phyloP scores from a whole-genome alignment of 2,888 invertebrate species.

The Oligia strigilis region DNA sequence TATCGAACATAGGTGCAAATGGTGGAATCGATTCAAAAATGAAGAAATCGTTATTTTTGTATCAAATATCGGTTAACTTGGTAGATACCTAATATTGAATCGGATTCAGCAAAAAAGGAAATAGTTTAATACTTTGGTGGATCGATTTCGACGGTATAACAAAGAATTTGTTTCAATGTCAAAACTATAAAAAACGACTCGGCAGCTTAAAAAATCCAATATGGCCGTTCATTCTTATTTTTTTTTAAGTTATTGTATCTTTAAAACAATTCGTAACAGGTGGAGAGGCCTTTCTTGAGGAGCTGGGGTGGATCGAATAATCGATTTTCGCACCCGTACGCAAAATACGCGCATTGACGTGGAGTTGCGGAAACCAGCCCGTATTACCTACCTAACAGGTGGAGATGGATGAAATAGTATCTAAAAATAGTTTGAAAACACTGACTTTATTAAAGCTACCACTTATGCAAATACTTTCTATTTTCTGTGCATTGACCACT shows the following conservation, averaged over 20 bases:
- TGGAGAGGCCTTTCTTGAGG: not conserved
- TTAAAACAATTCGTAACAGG: not conserved
- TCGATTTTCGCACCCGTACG: no score
- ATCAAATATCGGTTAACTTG: not conserved
- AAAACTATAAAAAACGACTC: conserved; percentile 32
- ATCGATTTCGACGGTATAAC: conserved; percentile 10
- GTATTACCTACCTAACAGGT: not conserved
- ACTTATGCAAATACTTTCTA: conserved; percentile 26
- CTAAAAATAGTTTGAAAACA: not conserved
- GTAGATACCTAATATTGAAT: not conserved
- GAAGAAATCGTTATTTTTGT: conserved; percentile 15
- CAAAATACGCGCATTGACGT: no score
- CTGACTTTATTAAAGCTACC: not conserved
- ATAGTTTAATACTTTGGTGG: not conserved
- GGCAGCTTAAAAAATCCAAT: conserved; percentile 24
- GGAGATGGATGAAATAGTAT: not conserved
- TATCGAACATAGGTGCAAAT: conserved; percentile 21
- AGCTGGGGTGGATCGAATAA: no score
- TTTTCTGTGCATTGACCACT: conserved; percentile 13
- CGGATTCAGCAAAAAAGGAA: conserved; percentile 23
- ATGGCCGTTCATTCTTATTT: conserved; percentile 16
- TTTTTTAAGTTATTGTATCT: not conserved
- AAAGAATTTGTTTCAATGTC: conserved; percentile 48
- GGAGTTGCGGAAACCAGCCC: no score
- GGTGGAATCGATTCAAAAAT: conserved; percentile 19